Percentiles rank a stretch among this genome's conserved stretches.
Evolutionary conservation across 1,140 invertebrate species (phyloP).

Genomic region (Thaumetopoea pityocampa): DNA sequence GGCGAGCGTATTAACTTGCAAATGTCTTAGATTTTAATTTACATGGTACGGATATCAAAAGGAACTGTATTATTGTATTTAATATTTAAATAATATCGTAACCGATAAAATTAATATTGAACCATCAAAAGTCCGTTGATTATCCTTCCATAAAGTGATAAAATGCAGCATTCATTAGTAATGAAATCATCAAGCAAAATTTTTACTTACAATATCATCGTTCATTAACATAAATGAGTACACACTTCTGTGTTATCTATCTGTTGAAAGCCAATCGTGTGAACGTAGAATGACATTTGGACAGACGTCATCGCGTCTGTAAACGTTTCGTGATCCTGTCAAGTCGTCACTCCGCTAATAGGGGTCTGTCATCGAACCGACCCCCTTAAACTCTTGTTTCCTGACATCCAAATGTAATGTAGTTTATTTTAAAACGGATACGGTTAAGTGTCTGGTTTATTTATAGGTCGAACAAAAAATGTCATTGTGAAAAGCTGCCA

Average conservation of each 20-base stretch:
- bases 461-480: slow-evolving; percentile 15
- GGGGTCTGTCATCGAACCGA: slow-evolving; percentile 59
- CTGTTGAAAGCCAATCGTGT: slow-evolving; percentile 39
- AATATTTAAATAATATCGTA: too few relatives aligned
- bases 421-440: slow-evolving; percentile 50
- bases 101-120: too few relatives aligned
- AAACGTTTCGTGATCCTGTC: slow-evolving; percentile 50
- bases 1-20: slow-evolving; percentile 1
- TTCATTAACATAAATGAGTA: slow-evolving; percentile 6
- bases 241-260: slow-evolving; percentile 17
- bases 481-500: not conserved
- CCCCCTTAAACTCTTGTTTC: slow-evolving; percentile 65
- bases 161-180: too few relatives aligned
- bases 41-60: slow-evolving; percentile 11
- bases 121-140: too few relatives aligned
- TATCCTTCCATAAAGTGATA: too few relatives aligned
- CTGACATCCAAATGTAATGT: slow-evolving; percentile 48
- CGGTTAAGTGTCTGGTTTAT: slow-evolving; percentile 38
- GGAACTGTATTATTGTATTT: not conserved
- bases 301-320: slow-evolving; percentile 41
- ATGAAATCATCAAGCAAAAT: too few relatives aligned
- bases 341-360: slow-evolving; percentile 65
- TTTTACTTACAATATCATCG: slow-evolving; percentile 2
- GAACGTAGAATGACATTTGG: slow-evolving; percentile 34
- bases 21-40: slow-evolving; percentile 9